Percentiles rank a stretch among this genome's conserved stretches.
Conservation (phyloP, 2,113 vertebrate species). For the Pelusios castaneus region DNA sequence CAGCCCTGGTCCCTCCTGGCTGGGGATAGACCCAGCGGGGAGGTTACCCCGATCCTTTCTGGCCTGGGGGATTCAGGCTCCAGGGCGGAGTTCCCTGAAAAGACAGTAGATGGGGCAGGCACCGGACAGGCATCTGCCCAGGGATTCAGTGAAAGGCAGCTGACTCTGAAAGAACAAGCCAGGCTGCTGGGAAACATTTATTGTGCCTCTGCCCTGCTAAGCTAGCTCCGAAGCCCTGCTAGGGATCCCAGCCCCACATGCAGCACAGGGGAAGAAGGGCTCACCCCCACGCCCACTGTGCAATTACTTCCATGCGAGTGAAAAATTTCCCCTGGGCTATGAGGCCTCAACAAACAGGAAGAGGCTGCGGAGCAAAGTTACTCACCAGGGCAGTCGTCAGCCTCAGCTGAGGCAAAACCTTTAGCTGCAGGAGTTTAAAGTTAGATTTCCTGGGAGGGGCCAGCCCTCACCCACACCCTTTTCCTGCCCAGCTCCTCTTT, state of each 20-base stretch:
- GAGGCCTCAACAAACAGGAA: not conserved
- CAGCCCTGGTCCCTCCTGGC: not conserved
- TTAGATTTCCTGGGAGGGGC: conserved; percentile 16
- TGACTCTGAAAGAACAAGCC: not conserved
- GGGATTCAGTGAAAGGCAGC: not conserved
- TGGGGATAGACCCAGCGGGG: not conserved
- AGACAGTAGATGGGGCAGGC: not conserved
- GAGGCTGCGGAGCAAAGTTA: not conserved
- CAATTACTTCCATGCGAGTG: not conserved
- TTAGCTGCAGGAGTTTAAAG: not conserved
- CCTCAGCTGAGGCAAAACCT: not conserved
- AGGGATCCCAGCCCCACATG: not conserved
- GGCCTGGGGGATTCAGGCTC: not conserved
- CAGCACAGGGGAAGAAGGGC: not conserved
- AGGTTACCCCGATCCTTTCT: not conserved
- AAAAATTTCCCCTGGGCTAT: not conserved
- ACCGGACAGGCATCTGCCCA: not conserved
- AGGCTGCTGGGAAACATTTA: not conserved
- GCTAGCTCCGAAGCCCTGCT: not conserved
- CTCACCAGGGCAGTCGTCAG: not conserved
- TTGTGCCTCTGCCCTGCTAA: not conserved
- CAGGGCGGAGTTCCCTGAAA: not conserved
- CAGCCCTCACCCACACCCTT: not conserved
- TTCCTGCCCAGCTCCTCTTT: not conserved
- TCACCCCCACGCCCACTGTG: not conserved